Percentiles rank a stretch among this genome's conserved stretches.
These are phyloP conservation scores for Zoanthus sociatus DNA, from an alignment of 92 coral and sea anemone genomes.

Conservation along the genomic window DNA sequence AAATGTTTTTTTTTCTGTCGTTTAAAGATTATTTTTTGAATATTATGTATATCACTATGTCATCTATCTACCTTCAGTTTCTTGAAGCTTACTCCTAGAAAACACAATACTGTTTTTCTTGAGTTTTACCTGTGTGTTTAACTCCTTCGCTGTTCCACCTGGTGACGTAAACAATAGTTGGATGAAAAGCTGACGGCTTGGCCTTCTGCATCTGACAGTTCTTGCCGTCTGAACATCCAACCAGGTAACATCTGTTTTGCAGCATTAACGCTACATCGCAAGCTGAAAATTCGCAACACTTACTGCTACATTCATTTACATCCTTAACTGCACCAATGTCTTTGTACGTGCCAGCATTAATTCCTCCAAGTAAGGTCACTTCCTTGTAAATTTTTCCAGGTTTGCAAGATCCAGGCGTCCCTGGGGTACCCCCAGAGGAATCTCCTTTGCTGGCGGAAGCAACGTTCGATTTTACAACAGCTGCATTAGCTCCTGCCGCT, in stretches of 20 bases:
- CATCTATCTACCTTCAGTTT: too few species aligned
- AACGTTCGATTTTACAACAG: slow-evolving; percentile 16
- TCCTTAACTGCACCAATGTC: slow-evolving; percentile 87
- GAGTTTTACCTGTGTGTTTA: slow-evolving; percentile 82
- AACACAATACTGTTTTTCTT: too few species aligned
- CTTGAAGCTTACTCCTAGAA: too few species aligned
- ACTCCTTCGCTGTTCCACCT: slow-evolving; percentile 99
- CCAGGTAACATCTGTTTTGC: slow-evolving; percentile 91
- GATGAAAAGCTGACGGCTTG: slow-evolving; percentile 92
- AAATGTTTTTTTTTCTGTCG: too few species aligned
- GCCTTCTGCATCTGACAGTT: slow-evolving; percentile 95
- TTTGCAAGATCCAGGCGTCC: slow-evolving; percentile 92
- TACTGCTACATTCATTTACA: slow-evolving; percentile 85
- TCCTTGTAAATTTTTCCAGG: slow-evolving; percentile 85
- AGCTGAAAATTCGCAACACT: slow-evolving; percentile 95
- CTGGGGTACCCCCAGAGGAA: slow-evolving; percentile 41
- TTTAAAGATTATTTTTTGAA: too few species aligned
- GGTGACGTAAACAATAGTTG: slow-evolving; percentile 86
- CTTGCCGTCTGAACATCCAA: slow-evolving; percentile 96
- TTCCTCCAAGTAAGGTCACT: slow-evolving; percentile 98
- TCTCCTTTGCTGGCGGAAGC: slow-evolving; percentile 15
- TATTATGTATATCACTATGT: too few species aligned
- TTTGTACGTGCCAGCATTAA: slow-evolving; percentile 97
- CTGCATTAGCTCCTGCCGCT: neutral
- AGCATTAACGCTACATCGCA: slow-evolving; percentile 94